These are phyloP conservation scores for Coendou prehensilis DNA, from an alignment of 2,797 vertebrate genomes.

Conservation along the genomic window DNA sequence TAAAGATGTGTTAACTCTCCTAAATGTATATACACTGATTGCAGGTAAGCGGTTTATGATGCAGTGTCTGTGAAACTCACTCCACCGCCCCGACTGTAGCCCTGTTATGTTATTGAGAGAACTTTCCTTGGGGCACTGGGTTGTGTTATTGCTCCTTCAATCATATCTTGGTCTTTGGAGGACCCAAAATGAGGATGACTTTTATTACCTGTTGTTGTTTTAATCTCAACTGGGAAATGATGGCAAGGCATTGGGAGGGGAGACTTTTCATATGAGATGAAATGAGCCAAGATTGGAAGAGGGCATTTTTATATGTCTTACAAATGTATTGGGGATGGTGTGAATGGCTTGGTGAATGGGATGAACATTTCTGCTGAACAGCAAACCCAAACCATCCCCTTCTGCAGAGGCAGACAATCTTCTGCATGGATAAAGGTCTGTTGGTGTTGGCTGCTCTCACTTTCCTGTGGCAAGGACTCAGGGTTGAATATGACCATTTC, in stretches of 20 bases:
- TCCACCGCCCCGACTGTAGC: background rate
- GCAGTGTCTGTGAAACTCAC: background rate
- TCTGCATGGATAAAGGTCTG: background rate
- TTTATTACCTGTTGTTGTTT: constrained; percentile 73
- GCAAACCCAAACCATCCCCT: constrained; percentile 11
- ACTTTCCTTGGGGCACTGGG: constrained; percentile 36
- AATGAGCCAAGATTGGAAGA: constrained; percentile 70
- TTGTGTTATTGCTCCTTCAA: constrained; percentile 58
- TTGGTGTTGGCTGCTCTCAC: background rate
- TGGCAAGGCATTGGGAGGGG: background rate
- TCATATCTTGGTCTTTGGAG: constrained; percentile 60
- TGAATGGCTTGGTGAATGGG: constrained; percentile 19
- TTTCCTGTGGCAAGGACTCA: background rate
- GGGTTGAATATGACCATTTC: background rate
- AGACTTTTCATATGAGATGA: constrained; percentile 66
- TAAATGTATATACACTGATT: background rate
- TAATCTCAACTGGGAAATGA: constrained; percentile 66
- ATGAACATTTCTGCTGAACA: background rate
- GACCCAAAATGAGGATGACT: background rate
- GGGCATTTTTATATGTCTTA: constrained; percentile 73
- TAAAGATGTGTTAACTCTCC: background rate
- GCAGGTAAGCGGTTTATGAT: background rate
- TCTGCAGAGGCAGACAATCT: background rate
- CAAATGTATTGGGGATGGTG: constrained; percentile 43
- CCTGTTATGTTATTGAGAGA: constrained; percentile 16